Evolutionary conservation across 2,113 vertebrate species (phyloP), one percentile per base, ranked within the genome.

Genomic region (Felis chaus): DNA sequence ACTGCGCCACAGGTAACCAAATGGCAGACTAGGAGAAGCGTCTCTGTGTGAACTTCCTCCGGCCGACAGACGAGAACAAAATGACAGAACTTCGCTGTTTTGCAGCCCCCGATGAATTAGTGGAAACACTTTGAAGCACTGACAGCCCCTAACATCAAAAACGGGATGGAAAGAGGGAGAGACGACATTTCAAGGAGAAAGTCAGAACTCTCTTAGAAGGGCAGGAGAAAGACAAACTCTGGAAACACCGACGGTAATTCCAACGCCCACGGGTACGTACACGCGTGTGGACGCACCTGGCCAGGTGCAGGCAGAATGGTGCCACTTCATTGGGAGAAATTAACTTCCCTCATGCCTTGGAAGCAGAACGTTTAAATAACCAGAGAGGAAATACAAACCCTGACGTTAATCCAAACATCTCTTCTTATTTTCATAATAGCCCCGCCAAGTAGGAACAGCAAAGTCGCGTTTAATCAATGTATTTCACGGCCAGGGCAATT

Each of bases 21-120:
- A 13, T 0, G 1, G 11, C 0, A 21, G 61, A 13, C 0, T 2
- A 66, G 31, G 3, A 48, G 27, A 19, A 39, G 1, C 6, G 2
- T 6, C 29, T 73, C 33, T 85, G 33, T 0, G 4, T 12, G 25
- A 53, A 73, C 76, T 25, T 10, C 31, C 8, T 61, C 63, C 16
- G 12, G 61, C 39, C 15, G 4, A n/a, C 31, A 7, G 31, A 27
- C 0, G 7, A 57, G 87, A 71, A 68, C 10, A 3, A 53, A 45
- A 31, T 0, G 15, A 19, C 0, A 41, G 29, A 16, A 6, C 2
- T 1, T 41, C 18, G 0, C 31, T 21, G 0, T 2, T 63, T 15
- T 15, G 69, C 29, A n/a, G 33, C 41, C 63, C 31, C 36, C 1
- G 0, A 0, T 16, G 83, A 57, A 11, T 9, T 15, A 23, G 7